Conservation (phyloP, 1,140 invertebrate species). For the Leptestheria dahalacensis region DNA sequence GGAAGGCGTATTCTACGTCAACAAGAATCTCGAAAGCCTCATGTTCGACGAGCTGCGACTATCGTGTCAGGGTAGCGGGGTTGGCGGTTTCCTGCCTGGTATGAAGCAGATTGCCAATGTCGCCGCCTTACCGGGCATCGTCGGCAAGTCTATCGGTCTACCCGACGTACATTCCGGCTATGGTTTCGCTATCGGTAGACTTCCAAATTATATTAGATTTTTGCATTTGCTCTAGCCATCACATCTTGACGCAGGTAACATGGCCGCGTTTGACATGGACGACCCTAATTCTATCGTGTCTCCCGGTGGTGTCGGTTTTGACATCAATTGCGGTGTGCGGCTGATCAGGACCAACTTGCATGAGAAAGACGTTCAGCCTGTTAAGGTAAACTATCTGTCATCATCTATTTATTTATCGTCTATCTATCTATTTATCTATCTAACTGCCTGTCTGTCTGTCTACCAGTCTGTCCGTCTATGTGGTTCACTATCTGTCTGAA, state of each 20-base stretch:
- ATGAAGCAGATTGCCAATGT: conserved; percentile 99
- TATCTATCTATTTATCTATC: too few relatives aligned
- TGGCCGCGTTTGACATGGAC: conserved; percentile 96
- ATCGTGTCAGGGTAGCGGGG: conserved; percentile 65
- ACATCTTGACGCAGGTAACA: conserved; percentile 58
- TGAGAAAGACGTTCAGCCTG: conserved; percentile 84
- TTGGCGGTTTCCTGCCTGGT: conserved; percentile 94
- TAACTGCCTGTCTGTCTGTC: too few relatives aligned
- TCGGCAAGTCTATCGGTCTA: conserved; percentile 66
- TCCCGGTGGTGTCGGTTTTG: conserved; percentile 96
- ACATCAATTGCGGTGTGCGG: conserved; percentile 97
- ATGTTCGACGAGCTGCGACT: conserved; percentile 96
- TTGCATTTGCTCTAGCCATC: conserved; percentile 7
- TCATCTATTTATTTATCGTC: not conserved
- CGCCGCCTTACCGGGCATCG: conserved; percentile 93
- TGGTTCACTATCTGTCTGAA: too few relatives aligned
- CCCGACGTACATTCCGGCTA: conserved; percentile 99
- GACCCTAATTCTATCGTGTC: conserved; percentile 90
- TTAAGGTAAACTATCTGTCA: conserved; percentile 44
- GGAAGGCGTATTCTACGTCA: conserved; percentile 97
- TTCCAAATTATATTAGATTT: conserved; percentile 6
- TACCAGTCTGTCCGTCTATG: too few relatives aligned
- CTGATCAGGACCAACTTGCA: conserved; percentile 87
- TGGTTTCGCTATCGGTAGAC: conserved; percentile 88
- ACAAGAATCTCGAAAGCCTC: conserved; percentile 74